A percentile compares a stretch with the other conserved stretches of the same genome.
phyloP scores from a whole-genome alignment of 2,797 vertebrate genomes.

The Dromococcyx pavoninus region DNA sequence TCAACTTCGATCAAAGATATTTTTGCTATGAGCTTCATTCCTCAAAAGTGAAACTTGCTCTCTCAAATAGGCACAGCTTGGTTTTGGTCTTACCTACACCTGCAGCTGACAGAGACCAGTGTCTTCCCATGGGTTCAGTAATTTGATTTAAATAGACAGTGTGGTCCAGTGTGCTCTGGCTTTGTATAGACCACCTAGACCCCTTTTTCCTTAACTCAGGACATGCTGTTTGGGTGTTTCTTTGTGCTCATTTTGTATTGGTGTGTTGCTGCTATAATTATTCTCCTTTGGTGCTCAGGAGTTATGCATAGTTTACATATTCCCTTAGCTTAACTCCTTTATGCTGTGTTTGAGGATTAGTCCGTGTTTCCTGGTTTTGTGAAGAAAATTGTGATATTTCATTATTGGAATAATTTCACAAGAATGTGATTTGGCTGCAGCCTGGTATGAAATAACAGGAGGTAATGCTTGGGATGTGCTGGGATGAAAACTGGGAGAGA shows the following conservation, averaged over 20 bases:
- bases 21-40: background rate
- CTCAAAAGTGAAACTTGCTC: background rate
- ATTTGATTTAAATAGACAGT: background rate
- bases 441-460: background rate
- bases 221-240: background rate
- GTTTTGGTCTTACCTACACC: background rate
- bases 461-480: background rate
- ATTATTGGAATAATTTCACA: background rate
- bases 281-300: background rate
- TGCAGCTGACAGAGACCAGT: background rate
- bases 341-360: background rate
- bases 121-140: background rate
- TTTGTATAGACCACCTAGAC: background rate
- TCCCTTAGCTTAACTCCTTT: background rate
- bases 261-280: background rate
- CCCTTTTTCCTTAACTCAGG: background rate
- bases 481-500: background rate
- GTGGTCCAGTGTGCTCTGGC: background rate
- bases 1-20: background rate
- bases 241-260: background rate
- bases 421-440: background rate
- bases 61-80: background rate
- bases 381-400: background rate
- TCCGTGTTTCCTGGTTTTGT: background rate
- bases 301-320: background rate